Conservation (phyloP, 2,113 vertebrate genomes). For the Illadopsis cleaveri region DNA sequence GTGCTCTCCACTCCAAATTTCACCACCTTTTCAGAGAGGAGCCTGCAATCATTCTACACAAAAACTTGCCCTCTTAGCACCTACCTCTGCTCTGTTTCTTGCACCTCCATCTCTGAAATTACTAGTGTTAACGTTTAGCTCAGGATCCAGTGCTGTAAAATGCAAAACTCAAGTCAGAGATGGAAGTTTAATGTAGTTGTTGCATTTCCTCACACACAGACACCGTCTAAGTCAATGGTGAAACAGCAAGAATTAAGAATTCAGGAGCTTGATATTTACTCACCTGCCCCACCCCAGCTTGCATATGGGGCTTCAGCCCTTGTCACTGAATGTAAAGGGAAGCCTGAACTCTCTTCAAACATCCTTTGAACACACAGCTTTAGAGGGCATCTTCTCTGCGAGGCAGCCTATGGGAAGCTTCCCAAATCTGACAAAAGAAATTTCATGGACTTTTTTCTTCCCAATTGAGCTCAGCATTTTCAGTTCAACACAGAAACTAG, state of each 20-base stretch:
- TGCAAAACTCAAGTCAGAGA: not conserved
- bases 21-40: not conserved
- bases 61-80: not conserved
- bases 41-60: not conserved
- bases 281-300: not conserved
- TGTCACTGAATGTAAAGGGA: not conserved
- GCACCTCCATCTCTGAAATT: not conserved
- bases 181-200: not conserved
- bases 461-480: not conserved
- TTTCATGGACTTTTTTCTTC: not conserved
- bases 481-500: not conserved
- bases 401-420: not conserved
- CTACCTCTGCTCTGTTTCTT: not conserved
- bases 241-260: not conserved
- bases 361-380: not conserved
- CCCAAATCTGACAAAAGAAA: not conserved
- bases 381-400: not conserved
- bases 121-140: not conserved
- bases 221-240: not conserved
- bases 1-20: not conserved
- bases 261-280: not conserved
- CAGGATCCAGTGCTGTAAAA: not conserved
- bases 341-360: not conserved
- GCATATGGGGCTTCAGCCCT: not conserved
- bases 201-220: not conserved